Evolutionary conservation across 2,797 vertebrate species (phyloP), one percentile per base, ranked within the genome.

Genomic region (Gymnothorax reevesii): DNA sequence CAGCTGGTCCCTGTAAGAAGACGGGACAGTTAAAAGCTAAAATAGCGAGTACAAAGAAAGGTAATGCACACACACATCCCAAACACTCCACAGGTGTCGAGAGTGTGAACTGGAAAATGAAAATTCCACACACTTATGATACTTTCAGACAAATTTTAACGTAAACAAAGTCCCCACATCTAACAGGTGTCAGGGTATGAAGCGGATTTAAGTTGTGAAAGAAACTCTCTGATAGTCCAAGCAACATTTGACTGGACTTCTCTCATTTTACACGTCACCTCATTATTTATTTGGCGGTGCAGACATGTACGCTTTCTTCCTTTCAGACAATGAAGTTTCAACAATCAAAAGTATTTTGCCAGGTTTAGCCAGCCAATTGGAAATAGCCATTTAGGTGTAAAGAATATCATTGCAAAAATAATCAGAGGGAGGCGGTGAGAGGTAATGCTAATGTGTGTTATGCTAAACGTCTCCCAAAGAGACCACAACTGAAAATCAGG

Each of bases 1-100:
- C 97, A 33, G 94, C 94, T 89, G 93, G 96, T 92, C 97, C 97
- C 97, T 98, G 92, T 91, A 91, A 93, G 12, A 91, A 27, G 57
- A 85, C 64, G 55, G 49, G 82, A 75, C 54, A 90, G 64, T 55
- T 55, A 91, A 90, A 92, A 94, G 90, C 0, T n/a, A 84, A 94
- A 89, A 90, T 91, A 91, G 91, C 94, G 85, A 89, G 90, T 89
- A 20, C 87, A 86, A 83, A 92, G 33, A 49, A 52, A 77, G 13
- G 3, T 62, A 42, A 2, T 42, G 33, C 33, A 42, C 33, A 42
- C 33, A 42, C 33, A 42, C 1, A 42, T 42, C 33, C 33, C 59
- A 10, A 62, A 62, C 13, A 64, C 20, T 64, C 62, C 20, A 64
- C 62, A 22, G 62, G 62, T 22, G 62, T 64, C 17, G 1, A 22